Evolutionary conservation across 1,140 invertebrate genomes (phyloP), one percentile per base, ranked within the genome.

Genomic region (Streblospio benedicti): DNA sequence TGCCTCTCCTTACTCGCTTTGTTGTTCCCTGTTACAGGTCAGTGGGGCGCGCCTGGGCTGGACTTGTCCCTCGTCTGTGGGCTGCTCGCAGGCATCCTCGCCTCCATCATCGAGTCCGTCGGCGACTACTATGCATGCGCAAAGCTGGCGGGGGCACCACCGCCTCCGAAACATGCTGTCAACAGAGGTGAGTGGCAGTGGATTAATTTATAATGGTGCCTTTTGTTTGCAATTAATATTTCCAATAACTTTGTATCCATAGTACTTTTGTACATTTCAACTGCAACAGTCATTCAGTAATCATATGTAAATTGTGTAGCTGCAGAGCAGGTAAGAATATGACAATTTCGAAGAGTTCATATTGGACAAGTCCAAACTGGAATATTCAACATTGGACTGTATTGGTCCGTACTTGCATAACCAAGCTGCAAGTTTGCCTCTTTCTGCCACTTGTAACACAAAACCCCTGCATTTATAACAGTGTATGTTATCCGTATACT

Each of bases 121-220:
- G 90, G 90, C 66, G 91, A 93, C 75, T 93, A 93, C 76, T 89
- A 88, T 43, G 90, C 90, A 2, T 88, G 87, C 2, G 88, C 90
- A 0, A 83, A 85, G 72, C 86, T 91, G 82, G 86, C 87, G 56
- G 64, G 65, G 18, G 89, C 88, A 0, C 85, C 86, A 0, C 84
- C 87, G 0, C 91, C 90, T 0, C 90, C 90, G 0, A 73, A 87
- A 4, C 88, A 91, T 71, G 90, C 90, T 0, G 87, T 93, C 4
- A 75, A 76, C 59, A 60, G 74, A 41, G 74, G 73, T 63, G 71
- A 69, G 31, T 65, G 66, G 5, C 3, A 14, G 45, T 9, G 52
- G 16, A 14, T 20, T 55, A 91, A 90, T 72, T 9, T 38, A n/a
- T 38, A 9, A 38, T 38, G 35, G 9, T 38, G n/a, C n/a, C n/a